Conservation (phyloP, 2,797 vertebrate species). For the Gallinago solitaria region DNA sequence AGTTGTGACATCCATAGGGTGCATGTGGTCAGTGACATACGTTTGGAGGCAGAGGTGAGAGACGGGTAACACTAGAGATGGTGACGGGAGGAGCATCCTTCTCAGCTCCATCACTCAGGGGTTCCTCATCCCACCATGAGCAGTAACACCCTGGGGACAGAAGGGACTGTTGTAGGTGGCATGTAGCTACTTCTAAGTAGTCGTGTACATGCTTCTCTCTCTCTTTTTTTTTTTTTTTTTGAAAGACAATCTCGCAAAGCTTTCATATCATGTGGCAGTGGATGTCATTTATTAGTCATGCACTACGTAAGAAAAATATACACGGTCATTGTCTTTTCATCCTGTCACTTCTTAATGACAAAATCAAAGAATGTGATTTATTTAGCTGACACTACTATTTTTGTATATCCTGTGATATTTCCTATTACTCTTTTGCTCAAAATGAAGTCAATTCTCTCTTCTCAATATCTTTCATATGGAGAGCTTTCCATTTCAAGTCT, state of each 20-base stretch:
- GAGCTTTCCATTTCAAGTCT: not conserved
- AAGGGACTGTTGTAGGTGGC: not conserved
- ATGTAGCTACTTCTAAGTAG: not conserved
- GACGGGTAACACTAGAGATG: rapidly evolving
- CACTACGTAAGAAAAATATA: not conserved
- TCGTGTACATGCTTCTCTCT: not conserved
- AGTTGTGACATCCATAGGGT: rapidly evolving
- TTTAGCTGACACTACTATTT: not conserved
- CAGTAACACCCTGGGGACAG: not conserved
- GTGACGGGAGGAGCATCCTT: rapidly evolving
- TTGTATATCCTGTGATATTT: not conserved
- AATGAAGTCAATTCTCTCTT: not conserved
- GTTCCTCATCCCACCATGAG: rapidly evolving
- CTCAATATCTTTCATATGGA: not conserved
- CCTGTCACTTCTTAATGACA: not conserved
- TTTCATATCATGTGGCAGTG: rapidly evolving
- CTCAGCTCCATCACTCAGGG: rapidly evolving
- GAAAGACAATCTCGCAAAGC: not conserved
- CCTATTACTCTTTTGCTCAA: not conserved
- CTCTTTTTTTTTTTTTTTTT: not conserved
- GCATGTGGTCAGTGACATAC: rapidly evolving
- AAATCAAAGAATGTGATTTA: not conserved
- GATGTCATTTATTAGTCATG: not conserved
- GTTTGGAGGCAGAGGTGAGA: rapidly evolving
- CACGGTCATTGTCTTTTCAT: not conserved